Percentiles rank a stretch among this genome's conserved stretches.
phyloP scores from a whole-genome alignment of 1,140 invertebrate species.

The Lepeophtheirus salmonis region DNA sequence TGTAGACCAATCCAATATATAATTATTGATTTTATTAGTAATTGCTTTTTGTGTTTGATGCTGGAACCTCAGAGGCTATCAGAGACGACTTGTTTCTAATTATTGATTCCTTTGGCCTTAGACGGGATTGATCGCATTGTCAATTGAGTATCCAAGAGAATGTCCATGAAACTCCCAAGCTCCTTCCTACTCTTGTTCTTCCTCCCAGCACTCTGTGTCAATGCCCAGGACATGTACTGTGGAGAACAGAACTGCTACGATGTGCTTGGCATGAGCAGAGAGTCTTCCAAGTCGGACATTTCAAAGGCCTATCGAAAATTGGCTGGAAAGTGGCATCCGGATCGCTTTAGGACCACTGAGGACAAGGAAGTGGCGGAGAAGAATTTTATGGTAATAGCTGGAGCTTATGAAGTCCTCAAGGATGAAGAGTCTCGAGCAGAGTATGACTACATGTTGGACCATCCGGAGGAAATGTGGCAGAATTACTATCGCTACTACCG shows the following conservation, averaged over 20 bases:
- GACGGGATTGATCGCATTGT: too few relatives aligned
- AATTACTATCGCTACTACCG: slow-evolving; percentile 81
- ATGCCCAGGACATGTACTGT: slow-evolving; percentile 17
- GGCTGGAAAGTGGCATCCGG: slow-evolving; percentile 35
- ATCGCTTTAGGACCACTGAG: slow-evolving; percentile 31
- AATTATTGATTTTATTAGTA: too few relatives aligned
- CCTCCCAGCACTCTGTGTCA: background rate
- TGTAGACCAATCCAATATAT: too few relatives aligned
- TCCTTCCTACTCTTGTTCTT: too few relatives aligned
- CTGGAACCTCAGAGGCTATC: too few relatives aligned
- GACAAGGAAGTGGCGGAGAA: slow-evolving; percentile 34
- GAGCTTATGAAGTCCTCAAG: slow-evolving; percentile 53
- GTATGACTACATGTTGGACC: slow-evolving; percentile 86
- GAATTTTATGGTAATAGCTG: slow-evolving; percentile 34
- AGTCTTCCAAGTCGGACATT: slow-evolving; percentile 29
- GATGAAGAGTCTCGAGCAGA: slow-evolving; percentile 70
- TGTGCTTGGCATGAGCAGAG: slow-evolving; percentile 18
- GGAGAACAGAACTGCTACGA: slow-evolving; percentile 18
- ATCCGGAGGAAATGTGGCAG: slow-evolving; percentile 69
- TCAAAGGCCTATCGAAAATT: slow-evolving; percentile 35
- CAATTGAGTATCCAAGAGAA: too few relatives aligned
- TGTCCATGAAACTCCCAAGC: too few relatives aligned
- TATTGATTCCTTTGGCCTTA: too few relatives aligned
- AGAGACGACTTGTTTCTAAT: too few relatives aligned
- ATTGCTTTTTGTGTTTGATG: too few relatives aligned